Base-by-base conservation (phyloP, 2,797 vertebrate species). In the Scolopax rusticola region DNA sequence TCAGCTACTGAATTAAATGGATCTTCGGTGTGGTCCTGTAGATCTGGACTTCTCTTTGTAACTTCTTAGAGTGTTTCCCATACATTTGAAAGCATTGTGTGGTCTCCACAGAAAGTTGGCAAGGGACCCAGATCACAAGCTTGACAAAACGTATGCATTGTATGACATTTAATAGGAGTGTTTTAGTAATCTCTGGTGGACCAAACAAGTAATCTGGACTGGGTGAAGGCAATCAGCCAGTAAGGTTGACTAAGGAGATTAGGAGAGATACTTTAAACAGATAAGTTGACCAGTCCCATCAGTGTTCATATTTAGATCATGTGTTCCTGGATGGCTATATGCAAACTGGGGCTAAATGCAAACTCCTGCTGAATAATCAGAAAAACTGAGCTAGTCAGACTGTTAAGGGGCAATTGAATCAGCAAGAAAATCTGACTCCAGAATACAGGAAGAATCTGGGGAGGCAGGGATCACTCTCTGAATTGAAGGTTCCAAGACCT, bases 71-170 rank as follows among this genome's bases (percentile, higher is more conserved):
- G 17, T 51, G 43, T 53, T 93, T 91, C 45, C 75, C 67, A 75
- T 56, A 27, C 78, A 69, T 88, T 90, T 95, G 85, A 87, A 95
- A 88, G 15, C 77, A 38, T 59, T 95, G 74, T 95, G 95, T 95
- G 94, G 93, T 96, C 93, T 93, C 74, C 77, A 76, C 90, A 93
- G 77, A 84, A 88, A 84, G 57, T 68, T 94, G 63, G 87, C 88
- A 69, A 84, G 73, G 28, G 50, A 88, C 41, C 11, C 76, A 76
- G 51, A 84, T 82, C 92, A 82, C 40, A 84, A 53, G 9, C 83
- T 69, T 67, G 74, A 94, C 77, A 95, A 90, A 95, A 84, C 8
- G 8, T 69, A 47, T 88, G 53, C 12, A 13, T n/a, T 67, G 69
- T 61, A 69, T 90, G 86, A 92, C 54, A 94, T 78, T 88, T 93